These are phyloP conservation scores for Cryptotermes secundus DNA, from an alignment of 1,140 invertebrate genomes.

Conservation along the genomic window DNA sequence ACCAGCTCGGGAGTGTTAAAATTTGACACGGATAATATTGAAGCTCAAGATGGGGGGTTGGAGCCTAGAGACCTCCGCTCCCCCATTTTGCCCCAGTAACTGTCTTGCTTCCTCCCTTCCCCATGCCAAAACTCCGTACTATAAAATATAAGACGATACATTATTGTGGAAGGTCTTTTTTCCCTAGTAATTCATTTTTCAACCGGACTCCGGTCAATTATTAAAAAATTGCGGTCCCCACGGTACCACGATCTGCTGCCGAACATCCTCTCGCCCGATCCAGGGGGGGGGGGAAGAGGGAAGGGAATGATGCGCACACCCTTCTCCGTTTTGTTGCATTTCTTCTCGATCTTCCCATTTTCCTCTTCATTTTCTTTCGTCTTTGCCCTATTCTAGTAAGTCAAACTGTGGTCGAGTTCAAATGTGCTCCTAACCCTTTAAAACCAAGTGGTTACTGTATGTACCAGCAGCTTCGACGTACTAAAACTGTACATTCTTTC, in stretches of 20 bases:
- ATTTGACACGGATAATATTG: constrained; percentile 34
- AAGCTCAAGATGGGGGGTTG: not conserved
- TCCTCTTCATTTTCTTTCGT: not conserved
- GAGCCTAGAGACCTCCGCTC: not conserved
- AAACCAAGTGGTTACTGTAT: no score
- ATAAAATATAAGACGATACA: constrained; percentile 34
- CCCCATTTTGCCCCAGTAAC: not conserved
- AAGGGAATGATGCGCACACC: constrained; percentile 36
- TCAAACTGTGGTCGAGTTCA: not conserved
- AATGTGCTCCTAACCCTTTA: not conserved
- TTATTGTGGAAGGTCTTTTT: constrained; percentile 29
- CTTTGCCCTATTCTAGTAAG: not conserved
- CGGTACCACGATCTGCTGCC: constrained; percentile 17
- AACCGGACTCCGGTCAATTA: constrained; percentile 53
- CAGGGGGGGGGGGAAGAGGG: no score
- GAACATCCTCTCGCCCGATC: not conserved
- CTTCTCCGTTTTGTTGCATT: constrained; percentile 26
- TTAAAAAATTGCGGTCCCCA: constrained; percentile 52
- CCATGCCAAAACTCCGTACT: constrained; percentile 1
- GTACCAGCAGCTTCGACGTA: no score
- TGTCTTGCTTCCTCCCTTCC: not conserved
- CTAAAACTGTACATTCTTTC: no score
- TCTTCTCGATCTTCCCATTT: no score
- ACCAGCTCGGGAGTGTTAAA: constrained; percentile 26
- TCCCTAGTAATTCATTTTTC: constrained; percentile 50